Conservation (phyloP, 2,113 vertebrate genomes). For the Jaculus jaculus region DNA sequence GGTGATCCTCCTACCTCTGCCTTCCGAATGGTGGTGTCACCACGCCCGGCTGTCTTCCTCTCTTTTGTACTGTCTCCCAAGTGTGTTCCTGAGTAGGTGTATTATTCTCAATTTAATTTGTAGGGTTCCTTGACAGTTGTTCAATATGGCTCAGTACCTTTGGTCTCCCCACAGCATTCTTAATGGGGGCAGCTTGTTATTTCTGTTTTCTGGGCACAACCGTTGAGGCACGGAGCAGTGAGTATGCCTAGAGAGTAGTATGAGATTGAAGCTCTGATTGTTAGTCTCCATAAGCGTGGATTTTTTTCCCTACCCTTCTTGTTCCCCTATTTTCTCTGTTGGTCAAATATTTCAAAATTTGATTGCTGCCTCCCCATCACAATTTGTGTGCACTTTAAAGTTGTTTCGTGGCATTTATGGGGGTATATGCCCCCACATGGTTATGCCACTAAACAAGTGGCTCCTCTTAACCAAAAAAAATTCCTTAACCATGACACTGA, state of each 20-base stretch:
- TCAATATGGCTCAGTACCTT: neutral
- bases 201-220: neutral
- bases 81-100: neutral
- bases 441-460: neutral
- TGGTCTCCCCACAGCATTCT: neutral
- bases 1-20: no score
- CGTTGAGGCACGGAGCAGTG: neutral
- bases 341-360: neutral
- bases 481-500: neutral
- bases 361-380: neutral
- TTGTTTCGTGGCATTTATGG: neutral
- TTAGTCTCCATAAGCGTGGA: neutral
- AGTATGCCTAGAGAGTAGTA: neutral
- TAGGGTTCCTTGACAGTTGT: neutral
- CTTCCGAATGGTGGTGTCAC: no score
- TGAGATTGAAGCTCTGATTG: neutral
- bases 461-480: neutral
- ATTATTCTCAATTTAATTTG: neutral
- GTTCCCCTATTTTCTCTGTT: neutral
- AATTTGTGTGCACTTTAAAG: neutral
- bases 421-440: rapidly evolving
- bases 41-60: neutral
- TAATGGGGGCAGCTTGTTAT: neutral
- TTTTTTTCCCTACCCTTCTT: neutral
- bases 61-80: neutral